phyloP scores from a whole-genome alignment of 2,888 invertebrate genomes.

The Andrena haemorrhoa region DNA sequence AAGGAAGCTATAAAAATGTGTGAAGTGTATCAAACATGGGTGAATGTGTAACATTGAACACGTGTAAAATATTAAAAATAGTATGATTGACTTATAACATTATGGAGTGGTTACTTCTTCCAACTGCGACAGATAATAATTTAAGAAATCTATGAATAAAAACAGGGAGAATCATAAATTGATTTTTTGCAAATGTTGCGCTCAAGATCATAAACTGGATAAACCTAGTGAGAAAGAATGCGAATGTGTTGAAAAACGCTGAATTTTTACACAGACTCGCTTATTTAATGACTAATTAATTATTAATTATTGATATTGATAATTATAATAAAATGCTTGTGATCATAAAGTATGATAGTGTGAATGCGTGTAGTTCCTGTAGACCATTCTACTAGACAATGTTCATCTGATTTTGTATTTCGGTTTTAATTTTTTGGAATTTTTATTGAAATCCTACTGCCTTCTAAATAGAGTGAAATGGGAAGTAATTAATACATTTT shows the following conservation, averaged over 20 bases:
- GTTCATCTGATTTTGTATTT: conserved; percentile 72
- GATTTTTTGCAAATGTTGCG: conserved; percentile 65
- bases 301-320: conserved; percentile 76
- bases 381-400: conserved; percentile 70
- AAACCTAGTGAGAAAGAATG: conserved; percentile 67
- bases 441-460: conserved; percentile 36
- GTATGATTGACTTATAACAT: conserved; percentile 71
- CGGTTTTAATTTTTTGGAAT: conserved; percentile 40
- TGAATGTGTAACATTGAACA: conserved; percentile 64
- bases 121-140: conserved; percentile 69
- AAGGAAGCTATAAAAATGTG: conserved; percentile 55
- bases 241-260: conserved; percentile 69
- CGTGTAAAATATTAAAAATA: conserved; percentile 70
- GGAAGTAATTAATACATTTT: conserved; percentile 39
- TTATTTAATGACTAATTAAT: conserved; percentile 80
- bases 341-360: conserved; percentile 73
- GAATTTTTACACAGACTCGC: conserved; percentile 82
- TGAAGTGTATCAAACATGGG: conserved; percentile 62
- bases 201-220: conserved; percentile 65
- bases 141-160: conserved; percentile 61
- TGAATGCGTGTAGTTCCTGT: conserved; percentile 71
- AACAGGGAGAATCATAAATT: conserved; percentile 63
- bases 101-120: conserved; percentile 73
- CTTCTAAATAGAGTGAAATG: conserved; percentile 18
- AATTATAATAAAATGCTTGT: conserved; percentile 76